Evolutionary conservation across 2,888 invertebrate species (phyloP).

Genomic region (Clistopyga incitator): DNA sequence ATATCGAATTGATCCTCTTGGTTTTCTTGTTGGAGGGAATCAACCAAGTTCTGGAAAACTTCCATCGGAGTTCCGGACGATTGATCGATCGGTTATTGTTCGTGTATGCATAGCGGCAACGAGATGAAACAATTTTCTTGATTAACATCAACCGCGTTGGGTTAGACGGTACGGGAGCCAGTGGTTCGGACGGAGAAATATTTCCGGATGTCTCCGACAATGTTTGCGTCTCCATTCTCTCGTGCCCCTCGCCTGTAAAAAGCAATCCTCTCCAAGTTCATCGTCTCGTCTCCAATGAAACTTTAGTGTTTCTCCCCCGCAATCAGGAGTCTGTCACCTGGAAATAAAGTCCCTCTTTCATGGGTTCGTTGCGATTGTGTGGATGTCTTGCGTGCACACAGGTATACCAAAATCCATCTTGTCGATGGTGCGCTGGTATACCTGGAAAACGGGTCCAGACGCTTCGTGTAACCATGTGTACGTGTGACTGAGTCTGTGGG

Average conservation of each 20-base stretch:
- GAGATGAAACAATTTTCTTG: slow-evolving; percentile 28
- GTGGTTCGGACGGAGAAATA: slow-evolving; percentile 13
- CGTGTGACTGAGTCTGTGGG: slow-evolving; percentile 41
- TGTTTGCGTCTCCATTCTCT: slow-evolving; percentile 37
- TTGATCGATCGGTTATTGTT: slow-evolving; percentile 49
- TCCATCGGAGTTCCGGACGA: slow-evolving; percentile 1
- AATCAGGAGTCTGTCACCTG: slow-evolving; percentile 67
- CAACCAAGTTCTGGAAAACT: neutral
- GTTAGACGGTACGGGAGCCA: slow-evolving; percentile 41
- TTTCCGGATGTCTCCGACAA: slow-evolving; percentile 44
- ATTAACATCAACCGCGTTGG: slow-evolving; percentile 29
- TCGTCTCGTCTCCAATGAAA: slow-evolving; percentile 43
- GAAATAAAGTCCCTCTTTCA: slow-evolving; percentile 68
- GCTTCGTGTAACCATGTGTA: slow-evolving; percentile 59
- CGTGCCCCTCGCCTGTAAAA: slow-evolving; percentile 34
- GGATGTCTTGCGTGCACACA: slow-evolving; percentile 48
- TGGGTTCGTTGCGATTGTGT: slow-evolving; percentile 42
- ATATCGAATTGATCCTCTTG: neutral
- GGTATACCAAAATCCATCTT: slow-evolving; percentile 62
- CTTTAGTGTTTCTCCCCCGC: slow-evolving; percentile 59
- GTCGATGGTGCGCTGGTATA: slow-evolving; percentile 55
- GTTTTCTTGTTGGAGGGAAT: neutral
- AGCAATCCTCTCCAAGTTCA: slow-evolving; percentile 53
- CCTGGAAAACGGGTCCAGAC: slow-evolving; percentile 39
- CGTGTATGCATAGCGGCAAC: neutral